These are phyloP conservation scores for Anthoscopus minutus DNA, from an alignment of 2,113 vertebrate species.

Conservation along the genomic window DNA sequence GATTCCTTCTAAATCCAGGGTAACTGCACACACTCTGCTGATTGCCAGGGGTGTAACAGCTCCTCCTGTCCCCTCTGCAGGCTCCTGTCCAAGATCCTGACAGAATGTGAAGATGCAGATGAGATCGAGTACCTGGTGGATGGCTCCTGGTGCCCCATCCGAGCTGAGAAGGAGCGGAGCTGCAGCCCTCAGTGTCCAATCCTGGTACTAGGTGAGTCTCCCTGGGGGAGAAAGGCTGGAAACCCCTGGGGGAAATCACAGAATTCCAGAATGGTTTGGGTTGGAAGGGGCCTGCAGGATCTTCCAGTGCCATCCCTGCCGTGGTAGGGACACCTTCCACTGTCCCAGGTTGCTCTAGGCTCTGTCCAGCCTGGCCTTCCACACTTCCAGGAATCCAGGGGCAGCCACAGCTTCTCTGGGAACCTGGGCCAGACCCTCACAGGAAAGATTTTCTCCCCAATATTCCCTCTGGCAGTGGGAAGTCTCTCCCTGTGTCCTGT, in stretches of 20 bases:
- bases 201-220: conserved; percentile 84
- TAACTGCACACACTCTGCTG: background rate
- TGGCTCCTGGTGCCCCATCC: conserved; percentile 93
- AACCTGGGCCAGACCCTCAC: background rate
- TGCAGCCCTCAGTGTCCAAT: conserved; percentile 89
- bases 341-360: rapidly evolving
- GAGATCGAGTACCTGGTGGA: conserved; percentile 96
- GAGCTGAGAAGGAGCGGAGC: conserved; percentile 89
- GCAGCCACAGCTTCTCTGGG: background rate
- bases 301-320: background rate
- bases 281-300: background rate
- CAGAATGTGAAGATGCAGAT: conserved; percentile 90
- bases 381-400: background rate
- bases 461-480: background rate
- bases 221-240: background rate
- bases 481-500: background rate
- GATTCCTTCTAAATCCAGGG: background rate
- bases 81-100: conserved; percentile 91
- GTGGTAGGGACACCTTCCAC: background rate
- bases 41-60: background rate
- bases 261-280: background rate
- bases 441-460: background rate
- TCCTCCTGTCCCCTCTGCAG: conserved; percentile 58
- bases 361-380: background rate
- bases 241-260: background rate